phyloP scores from a whole-genome alignment of 2,888 invertebrate genomes.

The Sceliomorpha sp. region DNA sequence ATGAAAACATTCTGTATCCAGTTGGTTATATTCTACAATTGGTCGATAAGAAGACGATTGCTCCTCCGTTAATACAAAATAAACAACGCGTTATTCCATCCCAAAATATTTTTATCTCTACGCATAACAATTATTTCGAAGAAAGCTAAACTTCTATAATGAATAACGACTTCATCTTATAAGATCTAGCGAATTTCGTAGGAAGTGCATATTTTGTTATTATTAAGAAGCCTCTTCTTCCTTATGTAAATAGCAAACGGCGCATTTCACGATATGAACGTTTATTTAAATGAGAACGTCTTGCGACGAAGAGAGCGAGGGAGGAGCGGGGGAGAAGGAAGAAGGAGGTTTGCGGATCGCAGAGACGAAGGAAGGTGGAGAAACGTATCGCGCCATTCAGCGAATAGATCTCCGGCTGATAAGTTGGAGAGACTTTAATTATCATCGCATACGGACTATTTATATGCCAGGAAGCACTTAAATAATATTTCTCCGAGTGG shows the following conservation, averaged over 20 bases:
- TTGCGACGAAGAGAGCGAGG: constrained; percentile 15
- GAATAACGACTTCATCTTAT: too few relatives aligned
- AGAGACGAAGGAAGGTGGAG: constrained; percentile 34
- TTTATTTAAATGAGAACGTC: constrained; percentile 61
- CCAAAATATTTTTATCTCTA: too few relatives aligned
- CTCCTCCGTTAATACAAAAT: too few relatives aligned
- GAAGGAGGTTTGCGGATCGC: constrained; percentile 46
- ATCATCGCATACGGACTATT: constrained; percentile 77
- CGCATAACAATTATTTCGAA: too few relatives aligned
- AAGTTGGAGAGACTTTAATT: constrained; percentile 72
- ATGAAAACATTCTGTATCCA: too few relatives aligned
- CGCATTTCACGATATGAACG: constrained; percentile 50
- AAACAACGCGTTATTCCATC: too few relatives aligned
- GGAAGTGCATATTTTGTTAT: constrained; percentile 36
- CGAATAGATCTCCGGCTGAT: constrained; percentile 58
- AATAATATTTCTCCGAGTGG: constrained; percentile 77
- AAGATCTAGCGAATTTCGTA: too few relatives aligned
- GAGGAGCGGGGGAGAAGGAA: constrained; percentile 18
- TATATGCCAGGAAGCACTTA: constrained; percentile 80
- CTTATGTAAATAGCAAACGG: constrained; percentile 46
- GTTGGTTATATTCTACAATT: too few relatives aligned
- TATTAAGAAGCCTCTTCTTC: constrained; percentile 50
- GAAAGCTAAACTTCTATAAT: too few relatives aligned
- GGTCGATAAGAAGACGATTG: too few relatives aligned
- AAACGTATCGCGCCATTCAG: constrained; percentile 59